These are phyloP conservation scores for Drosophila prosaltans DNA, from an alignment of 1,140 invertebrate species.

Conservation along the genomic window DNA sequence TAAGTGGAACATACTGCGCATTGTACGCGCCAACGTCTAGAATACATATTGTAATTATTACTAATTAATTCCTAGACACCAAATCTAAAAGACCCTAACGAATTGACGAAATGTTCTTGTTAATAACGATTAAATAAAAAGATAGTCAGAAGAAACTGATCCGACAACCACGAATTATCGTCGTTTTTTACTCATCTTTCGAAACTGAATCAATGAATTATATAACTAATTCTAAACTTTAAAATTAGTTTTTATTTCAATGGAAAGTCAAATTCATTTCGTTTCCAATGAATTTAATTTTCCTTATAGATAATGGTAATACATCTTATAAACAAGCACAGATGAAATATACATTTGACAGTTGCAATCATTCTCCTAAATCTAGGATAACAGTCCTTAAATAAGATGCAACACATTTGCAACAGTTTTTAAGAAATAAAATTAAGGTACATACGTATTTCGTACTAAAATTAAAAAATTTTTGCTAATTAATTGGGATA, in stretches of 20 bases:
- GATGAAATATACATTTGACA: conserved; percentile 41
- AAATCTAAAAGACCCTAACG: no score
- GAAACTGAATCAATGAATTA: no score
- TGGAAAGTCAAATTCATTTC: not conserved
- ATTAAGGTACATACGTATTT: conserved; percentile 65
- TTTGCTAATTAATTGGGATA: conserved; percentile 18
- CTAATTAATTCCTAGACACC: no score
- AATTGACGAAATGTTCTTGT: no score
- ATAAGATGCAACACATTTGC: conserved; percentile 43
- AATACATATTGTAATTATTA: no score
- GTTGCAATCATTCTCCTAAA: not conserved
- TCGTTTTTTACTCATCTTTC: no score
- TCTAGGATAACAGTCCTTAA: conserved; percentile 20
- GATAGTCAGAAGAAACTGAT: no score
- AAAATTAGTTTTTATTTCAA: not conserved
- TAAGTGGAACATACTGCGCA: no score
- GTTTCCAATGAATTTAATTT: conserved; percentile 1
- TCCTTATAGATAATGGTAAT: conserved; percentile 36
- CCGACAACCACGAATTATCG: no score
- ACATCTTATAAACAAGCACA: conserved; percentile 38
- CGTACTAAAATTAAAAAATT: conserved; percentile 37
- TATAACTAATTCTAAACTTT: no score
- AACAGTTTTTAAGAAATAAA: conserved; percentile 38
- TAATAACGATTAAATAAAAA: no score
- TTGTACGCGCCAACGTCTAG: no score